Evolutionary conservation across 2,797 vertebrate genomes (phyloP), one percentile per base, ranked within the genome.

Genomic region (Hafferia zeledoni): DNA sequence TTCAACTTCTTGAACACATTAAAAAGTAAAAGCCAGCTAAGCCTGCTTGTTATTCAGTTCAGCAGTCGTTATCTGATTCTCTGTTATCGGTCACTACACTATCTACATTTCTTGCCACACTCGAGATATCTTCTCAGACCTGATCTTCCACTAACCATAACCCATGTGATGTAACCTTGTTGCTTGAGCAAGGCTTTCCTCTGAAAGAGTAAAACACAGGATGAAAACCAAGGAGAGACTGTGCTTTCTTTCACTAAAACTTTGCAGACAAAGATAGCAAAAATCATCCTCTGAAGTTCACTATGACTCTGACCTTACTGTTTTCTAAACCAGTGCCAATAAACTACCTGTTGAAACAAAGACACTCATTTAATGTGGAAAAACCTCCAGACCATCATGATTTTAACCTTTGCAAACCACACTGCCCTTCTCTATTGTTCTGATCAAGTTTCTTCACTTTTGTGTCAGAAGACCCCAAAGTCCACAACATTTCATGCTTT

Each of bases 211-310:
- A 64, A 67, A 88, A 93, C 27, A 44, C 14, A 68, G 53, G 43
- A 95, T 67, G 50, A 92, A 85, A 93, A 65, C 64, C 71, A 67
- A 70, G 49, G 31, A 78, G 33, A 83, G 30, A 76, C 35, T 39
- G 37, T 50, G 49, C 35, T 83, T 82, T 76, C 81, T 75, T 87
- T 78, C 35, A 80, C 44, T 68, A 74, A 37, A 55, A 81, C 43
- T 65, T 91, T 50, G 80, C 80, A 93, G 30, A 72, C 28, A 25
- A 90, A 89, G 56, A 93, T 7, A 93, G 67, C 43, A 92, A 92
- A 93, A 92, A 55, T 6, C 68, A 82, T 46, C 46, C 57, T 88
- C 89, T 85, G 76, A 89, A 93, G 61, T 75, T 86, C 82, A 87
- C 22, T 61, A 49, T 13, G 22, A 57, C 35, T 76, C 61, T 69